Evolutionary conservation across 1,140 invertebrate genomes (phyloP), one percentile per base, ranked within the genome.

Genomic region (Lepidurus packardi): DNA sequence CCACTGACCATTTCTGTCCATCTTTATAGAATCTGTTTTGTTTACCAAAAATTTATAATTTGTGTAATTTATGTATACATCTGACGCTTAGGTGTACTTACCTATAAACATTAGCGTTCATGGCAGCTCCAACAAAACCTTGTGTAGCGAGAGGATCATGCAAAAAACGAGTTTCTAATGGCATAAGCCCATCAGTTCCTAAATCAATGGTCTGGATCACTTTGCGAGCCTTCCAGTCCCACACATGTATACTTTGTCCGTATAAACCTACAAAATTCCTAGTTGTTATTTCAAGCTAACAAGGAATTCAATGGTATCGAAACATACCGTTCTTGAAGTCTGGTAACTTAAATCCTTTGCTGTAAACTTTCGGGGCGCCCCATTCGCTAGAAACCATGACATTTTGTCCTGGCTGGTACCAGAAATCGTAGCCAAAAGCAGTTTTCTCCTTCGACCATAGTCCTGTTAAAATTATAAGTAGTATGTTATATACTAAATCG

Each of bases 331-430:
- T 81, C 53, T 79, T 74, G 4, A 90, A 84, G 82, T 95, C 89
- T 24, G 87, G 87, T 0, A 86, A 82, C 76, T 90, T 86, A 83
- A 93, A 95, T 13, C 95, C 94, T 84, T 86, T 89, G 82, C 91
- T 91, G 83, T 96, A 97, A 45, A 89, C 86, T 78, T 90, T 92
- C 2, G 97, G 97, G 0, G 91, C 88, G 1, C 93, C 95, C 96
- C 97, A 99, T 87, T 98, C 96, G 1, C 91, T 90, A 1, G 78
- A 78, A 34, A 98, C 87, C 89, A 99, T 92, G 0, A 95, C 89
- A 84, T 99, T 93, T 81, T 92, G 92, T 81, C 94, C 90, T 0
- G 97, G 97, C 84, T 99, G 97, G 84, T 99, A 99, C 97, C 97
- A 99, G 85, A 95, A 91, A 82, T 91, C 90, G 81, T 91, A 91